Evolutionary conservation across 2,888 invertebrate genomes (phyloP).

Genomic region (Noctua fimbriata): DNA sequence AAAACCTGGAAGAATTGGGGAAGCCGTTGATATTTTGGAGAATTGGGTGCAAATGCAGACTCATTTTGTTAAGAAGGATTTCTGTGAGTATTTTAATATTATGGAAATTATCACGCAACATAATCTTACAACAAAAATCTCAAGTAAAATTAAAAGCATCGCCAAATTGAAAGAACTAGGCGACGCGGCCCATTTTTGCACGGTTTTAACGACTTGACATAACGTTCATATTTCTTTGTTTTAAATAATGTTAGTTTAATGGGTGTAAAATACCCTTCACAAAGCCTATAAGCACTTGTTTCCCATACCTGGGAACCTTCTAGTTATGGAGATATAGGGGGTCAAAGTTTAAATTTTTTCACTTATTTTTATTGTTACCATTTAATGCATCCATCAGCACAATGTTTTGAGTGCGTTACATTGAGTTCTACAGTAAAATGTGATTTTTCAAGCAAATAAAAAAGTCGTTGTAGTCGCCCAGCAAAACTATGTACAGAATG

Average conservation of each 20-base stretch:
- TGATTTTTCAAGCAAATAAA: too few species aligned
- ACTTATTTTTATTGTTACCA: too few species aligned
- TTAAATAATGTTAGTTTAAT: not conserved
- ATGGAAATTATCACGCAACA: not conserved
- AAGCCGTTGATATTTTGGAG: conserved; percentile 74
- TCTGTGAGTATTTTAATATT: conserved; percentile 69
- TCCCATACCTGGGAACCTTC: too few species aligned
- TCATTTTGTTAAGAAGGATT: conserved; percentile 77
- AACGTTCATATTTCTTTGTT: not conserved
- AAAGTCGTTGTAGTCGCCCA: too few species aligned
- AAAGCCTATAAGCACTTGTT: too few species aligned
- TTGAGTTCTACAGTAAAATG: too few species aligned
- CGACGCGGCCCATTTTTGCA: not conserved
- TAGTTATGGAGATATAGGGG: too few species aligned
- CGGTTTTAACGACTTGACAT: not conserved
- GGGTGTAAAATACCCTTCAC: too few species aligned
- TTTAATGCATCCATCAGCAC: too few species aligned
- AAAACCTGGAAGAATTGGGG: conserved; percentile 68
- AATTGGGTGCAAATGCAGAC: conserved; percentile 76
- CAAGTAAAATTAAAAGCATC: not conserved
- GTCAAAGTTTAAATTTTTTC: too few species aligned
- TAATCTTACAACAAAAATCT: not conserved
- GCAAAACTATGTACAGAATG: too few species aligned
- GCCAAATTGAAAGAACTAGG: not conserved
- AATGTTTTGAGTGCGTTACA: too few species aligned